A percentile compares a stretch with the other conserved stretches of the same genome.
Conservation (phyloP, 2,797 vertebrate genomes). For the Lepus oiostolus region DNA sequence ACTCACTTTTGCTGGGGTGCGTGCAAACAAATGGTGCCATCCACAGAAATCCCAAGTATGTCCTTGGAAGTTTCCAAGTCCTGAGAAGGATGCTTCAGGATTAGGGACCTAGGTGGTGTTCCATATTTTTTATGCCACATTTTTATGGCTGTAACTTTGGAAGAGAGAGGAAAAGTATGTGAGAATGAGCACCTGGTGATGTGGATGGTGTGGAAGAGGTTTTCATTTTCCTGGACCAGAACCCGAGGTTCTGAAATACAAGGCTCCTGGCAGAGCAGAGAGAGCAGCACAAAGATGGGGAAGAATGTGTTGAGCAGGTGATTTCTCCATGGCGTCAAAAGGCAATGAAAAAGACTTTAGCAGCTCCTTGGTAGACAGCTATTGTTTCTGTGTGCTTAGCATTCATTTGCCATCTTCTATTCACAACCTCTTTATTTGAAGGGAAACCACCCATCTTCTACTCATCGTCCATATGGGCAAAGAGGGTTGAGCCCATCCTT, state of each 20-base stretch:
- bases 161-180: constrained; percentile 20
- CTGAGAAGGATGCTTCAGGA: not conserved
- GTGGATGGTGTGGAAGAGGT: not conserved
- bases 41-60: not conserved
- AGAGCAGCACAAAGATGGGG: not conserved
- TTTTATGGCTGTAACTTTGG: constrained; percentile 33
- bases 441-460: not conserved
- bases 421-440: not conserved
- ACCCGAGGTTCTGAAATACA: not conserved
- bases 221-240: constrained; percentile 42
- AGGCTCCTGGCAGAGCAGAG: not conserved
- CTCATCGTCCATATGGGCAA: not conserved
- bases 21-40: not conserved
- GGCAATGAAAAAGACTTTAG: not conserved
- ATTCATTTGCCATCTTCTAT: not conserved
- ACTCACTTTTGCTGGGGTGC: not conserved
- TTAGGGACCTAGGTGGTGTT: not conserved
- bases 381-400: constrained; percentile 14
- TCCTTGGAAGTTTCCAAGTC: constrained; percentile 8
- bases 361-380: not conserved
- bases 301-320: not conserved
- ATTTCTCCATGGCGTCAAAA: not conserved
- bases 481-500: not conserved
- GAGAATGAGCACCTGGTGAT: constrained; percentile 16
- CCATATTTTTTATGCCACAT: constrained; percentile 12